These are phyloP conservation scores for Chironomus tepperi DNA, from an alignment of 1,140 invertebrate species.

Conservation along the genomic window DNA sequence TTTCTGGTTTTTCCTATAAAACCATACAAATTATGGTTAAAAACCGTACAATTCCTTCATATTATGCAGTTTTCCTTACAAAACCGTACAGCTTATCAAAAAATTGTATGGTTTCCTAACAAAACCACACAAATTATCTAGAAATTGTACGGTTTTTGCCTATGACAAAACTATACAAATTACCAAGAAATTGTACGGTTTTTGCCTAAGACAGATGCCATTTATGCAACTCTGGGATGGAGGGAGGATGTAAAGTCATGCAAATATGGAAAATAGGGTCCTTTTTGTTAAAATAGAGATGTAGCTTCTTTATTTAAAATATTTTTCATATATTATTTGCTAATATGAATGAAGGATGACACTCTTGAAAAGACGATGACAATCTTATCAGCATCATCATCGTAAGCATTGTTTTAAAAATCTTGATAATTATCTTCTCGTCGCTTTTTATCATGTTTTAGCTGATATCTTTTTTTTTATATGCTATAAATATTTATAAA, in stretches of 20 bases:
- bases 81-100: no score
- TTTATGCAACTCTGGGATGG: no score
- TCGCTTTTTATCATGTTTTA: background rate
- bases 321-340: background rate
- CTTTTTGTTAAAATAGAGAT: background rate
- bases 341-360: background rate
- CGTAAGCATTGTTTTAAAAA: background rate
- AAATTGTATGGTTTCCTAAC: no score
- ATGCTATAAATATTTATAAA: background rate
- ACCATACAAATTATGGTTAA: no score
- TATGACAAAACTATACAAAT: no score
- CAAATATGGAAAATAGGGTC: background rate
- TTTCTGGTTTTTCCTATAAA: no score
- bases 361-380: background rate
- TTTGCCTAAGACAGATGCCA: no score
- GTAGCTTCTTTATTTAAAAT: background rate
- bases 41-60: no score
- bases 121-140: no score
- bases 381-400: background rate
- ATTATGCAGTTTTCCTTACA: no score
- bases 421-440: background rate
- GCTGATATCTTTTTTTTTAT: background rate
- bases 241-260: background rate
- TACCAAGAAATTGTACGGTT: no score
- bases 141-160: no score